Evolutionary conservation across 2,113 vertebrate genomes (phyloP), one percentile per base, ranked within the genome.

Genomic region (Pogona vitticeps): DNA sequence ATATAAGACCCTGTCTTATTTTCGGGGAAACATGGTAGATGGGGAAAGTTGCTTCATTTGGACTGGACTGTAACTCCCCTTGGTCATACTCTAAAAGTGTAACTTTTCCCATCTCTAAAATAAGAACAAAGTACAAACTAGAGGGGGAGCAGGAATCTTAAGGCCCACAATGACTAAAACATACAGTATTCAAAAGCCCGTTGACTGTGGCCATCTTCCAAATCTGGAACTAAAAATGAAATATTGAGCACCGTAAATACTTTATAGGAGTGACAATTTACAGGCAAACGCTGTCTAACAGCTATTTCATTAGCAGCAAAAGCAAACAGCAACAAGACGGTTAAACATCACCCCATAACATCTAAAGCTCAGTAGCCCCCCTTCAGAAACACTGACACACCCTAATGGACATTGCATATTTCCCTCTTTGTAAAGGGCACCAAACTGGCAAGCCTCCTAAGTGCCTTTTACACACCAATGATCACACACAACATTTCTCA

Each of bases 191-290:
- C 71, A 70, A 23, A 21, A 40, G 13, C 46, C 77, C 83, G 79
- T 56, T 42, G 87, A 71, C 40, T 15, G 80, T 82, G 58, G 61
- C 80, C 88, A 70, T 28, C 52, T 83, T 91, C 85, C 83, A 92
- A 52, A 58, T 6, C 13, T 17, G 5, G 52, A 92, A 85, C 65
- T 13, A 63, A 88, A 87, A 89, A 65, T 40, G 83, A 92, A 71
- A 87, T 59, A 80, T 59, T 28, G 31, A 0, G 7, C 46, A 75
- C 76, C 89, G 31, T 86, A 42, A 76, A 86, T 86, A 91, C 86
- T 85, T 2, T 40, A 26, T 9, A 86, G 58, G 26, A 86, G 42
- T 78, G 90, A 88, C 63, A 58, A 85, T 78, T 73, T 85, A 33
- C 56, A 90, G 52, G 73, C 78, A 86, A 86, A 73, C 84, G 83